Percentiles rank a stretch among this genome's conserved stretches.
phyloP scores from a whole-genome alignment of 2,888 invertebrate species.

The Linnaemya tessellans region DNA sequence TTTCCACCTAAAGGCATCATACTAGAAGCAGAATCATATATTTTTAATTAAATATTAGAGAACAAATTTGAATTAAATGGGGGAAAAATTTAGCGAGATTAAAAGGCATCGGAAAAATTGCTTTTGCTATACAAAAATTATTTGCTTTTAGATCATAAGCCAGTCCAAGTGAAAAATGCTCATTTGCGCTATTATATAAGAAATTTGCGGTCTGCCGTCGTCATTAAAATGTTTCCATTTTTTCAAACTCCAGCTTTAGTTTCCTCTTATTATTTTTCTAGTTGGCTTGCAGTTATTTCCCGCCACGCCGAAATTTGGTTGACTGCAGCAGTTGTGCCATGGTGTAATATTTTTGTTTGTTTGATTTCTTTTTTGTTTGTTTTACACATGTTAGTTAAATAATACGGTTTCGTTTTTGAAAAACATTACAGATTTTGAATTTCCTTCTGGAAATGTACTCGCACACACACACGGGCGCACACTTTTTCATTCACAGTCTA shows the following conservation, averaged over 20 bases:
- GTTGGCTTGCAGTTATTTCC: background rate
- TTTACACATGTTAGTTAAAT: constrained; percentile 39
- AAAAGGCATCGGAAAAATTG: no score
- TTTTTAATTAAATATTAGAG: no score
- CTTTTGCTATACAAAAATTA: no score
- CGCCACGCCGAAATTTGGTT: background rate
- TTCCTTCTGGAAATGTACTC: constrained; percentile 9
- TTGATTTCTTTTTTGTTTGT: constrained; percentile 3
- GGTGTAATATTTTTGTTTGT: background rate
- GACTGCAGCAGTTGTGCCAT: background rate
- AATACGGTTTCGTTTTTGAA: constrained; percentile 34
- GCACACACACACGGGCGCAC: background rate
- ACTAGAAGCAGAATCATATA: no score
- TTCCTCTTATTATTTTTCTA: constrained; percentile 5
- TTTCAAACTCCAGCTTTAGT: background rate
- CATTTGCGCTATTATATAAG: no score
- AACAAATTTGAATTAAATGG: no score
- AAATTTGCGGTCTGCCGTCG: background rate
- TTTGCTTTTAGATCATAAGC: no score
- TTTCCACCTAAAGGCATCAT: no score
- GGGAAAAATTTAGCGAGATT: no score
- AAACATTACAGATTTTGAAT: constrained; percentile 35
- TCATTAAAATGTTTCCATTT: background rate
- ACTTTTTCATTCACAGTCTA: constrained; percentile 12
- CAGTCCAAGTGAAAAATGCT: no score